Evolutionary conservation across 1,140 invertebrate species (phyloP).

Genomic region (Goniozus legneri): DNA sequence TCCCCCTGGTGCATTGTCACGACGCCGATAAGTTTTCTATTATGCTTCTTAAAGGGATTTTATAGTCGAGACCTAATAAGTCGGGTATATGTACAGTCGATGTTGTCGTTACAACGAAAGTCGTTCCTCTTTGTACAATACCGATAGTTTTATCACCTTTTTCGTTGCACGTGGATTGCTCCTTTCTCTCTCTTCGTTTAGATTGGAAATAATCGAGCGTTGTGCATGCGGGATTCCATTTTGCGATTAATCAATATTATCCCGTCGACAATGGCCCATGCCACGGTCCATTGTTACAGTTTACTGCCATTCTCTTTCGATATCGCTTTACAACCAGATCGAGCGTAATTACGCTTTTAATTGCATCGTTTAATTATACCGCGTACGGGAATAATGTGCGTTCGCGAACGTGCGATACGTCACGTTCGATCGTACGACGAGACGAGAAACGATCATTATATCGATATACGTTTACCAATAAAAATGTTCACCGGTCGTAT

Average conservation of each 20-base stretch:
- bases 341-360: constrained; percentile 36
- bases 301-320: constrained; percentile 28
- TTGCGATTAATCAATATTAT: constrained; percentile 49
- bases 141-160: not conserved
- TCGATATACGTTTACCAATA: no score
- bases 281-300: constrained; percentile 37
- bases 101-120: no score
- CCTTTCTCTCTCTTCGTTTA: no score
- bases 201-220: no score
- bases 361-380: constrained; percentile 35
- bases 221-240: constrained; percentile 25
- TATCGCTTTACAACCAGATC: constrained; percentile 19
- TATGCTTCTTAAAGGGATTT: constrained; percentile 33
- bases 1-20: constrained; percentile 19
- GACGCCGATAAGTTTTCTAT: constrained; percentile 32
- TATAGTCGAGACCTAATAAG: no score
- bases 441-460: not conserved
- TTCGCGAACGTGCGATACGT: constrained; percentile 9
- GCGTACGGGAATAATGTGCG: constrained; percentile 3
- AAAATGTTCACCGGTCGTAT: no score
- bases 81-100: no score
- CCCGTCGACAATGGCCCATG: constrained; percentile 38
- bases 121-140: no score
- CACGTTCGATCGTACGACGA: not conserved
- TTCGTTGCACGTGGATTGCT: no score